Percentiles rank a stretch among this genome's conserved stretches.
These are phyloP conservation scores for Graphium colonna DNA, from an alignment of 2,888 invertebrate genomes.

Conservation along the genomic window DNA sequence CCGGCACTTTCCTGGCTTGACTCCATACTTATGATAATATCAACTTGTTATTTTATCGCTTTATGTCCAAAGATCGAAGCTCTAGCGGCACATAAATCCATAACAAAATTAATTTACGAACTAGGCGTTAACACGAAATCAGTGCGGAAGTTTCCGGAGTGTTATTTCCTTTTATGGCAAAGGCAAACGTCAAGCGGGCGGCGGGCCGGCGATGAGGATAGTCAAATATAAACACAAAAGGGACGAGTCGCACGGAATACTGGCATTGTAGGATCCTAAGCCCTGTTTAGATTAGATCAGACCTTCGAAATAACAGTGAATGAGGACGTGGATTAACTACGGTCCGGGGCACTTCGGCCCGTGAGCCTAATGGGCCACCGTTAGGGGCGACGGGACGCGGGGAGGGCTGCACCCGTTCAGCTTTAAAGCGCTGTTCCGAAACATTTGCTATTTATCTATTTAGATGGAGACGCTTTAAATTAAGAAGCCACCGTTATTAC, in stretches of 20 bases:
- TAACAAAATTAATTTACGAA: slow-evolving; percentile 58
- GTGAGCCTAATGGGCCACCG: slow-evolving; percentile 76
- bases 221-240: slow-evolving; percentile 71
- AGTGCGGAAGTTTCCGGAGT: slow-evolving; percentile 59
- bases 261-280: slow-evolving; percentile 76
- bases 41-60: too few species aligned
- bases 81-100: slow-evolving; percentile 20
- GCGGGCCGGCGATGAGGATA: slow-evolving; percentile 59
- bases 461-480: slow-evolving; percentile 23
- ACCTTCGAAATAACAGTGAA: slow-evolving; percentile 80
- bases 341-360: slow-evolving; percentile 76
- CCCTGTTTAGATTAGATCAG: slow-evolving; percentile 80
- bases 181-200: slow-evolving; percentile 63
- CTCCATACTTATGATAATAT: too few species aligned
- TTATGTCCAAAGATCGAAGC: too few species aligned
- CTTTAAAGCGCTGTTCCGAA: slow-evolving; percentile 42
- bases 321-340: slow-evolving; percentile 80
- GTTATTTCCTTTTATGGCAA: slow-evolving; percentile 70
- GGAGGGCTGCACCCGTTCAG: slow-evolving; percentile 47
- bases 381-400: slow-evolving; percentile 74
- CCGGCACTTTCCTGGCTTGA: slow-evolving; percentile 39
- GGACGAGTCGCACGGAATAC: slow-evolving; percentile 75
- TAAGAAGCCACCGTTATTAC: too few species aligned
- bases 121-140: slow-evolving; percentile 56
- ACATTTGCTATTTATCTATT: slow-evolving; percentile 41